Conservation (phyloP, 2,888 invertebrate species). For the Protodeltote pygarga region DNA sequence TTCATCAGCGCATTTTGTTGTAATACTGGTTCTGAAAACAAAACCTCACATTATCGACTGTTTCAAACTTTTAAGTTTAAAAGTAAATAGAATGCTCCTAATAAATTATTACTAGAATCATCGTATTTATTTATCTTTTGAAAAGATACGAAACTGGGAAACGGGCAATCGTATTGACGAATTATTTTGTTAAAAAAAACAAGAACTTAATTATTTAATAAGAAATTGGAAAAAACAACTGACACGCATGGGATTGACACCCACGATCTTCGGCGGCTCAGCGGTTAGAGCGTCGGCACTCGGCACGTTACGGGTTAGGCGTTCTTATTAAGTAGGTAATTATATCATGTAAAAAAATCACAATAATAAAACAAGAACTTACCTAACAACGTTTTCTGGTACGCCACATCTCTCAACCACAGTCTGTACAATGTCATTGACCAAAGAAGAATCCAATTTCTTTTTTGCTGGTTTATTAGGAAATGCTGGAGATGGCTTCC, state of each 20-base stretch:
- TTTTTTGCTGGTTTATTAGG: slow-evolving; percentile 72
- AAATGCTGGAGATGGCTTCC: slow-evolving; percentile 86
- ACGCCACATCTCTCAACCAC: slow-evolving; percentile 73
- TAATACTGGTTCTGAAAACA: slow-evolving; percentile 81
- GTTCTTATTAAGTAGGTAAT: too few relatives aligned
- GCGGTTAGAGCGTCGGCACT: too few relatives aligned
- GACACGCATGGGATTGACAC: too few relatives aligned
- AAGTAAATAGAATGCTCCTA: too few relatives aligned
- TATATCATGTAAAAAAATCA: neutral
- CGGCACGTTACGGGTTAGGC: too few relatives aligned
- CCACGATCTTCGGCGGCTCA: too few relatives aligned
- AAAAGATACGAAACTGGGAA: too few relatives aligned
- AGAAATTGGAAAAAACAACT: too few relatives aligned
- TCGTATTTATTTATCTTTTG: too few relatives aligned
- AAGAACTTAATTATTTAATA: neutral
- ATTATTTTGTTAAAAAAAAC: neutral
- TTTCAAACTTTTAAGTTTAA: neutral
- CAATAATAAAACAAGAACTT: neutral
- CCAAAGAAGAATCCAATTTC: slow-evolving; percentile 75
- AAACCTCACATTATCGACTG: neutral
- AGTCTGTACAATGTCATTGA: slow-evolving; percentile 84
- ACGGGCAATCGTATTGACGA: too few relatives aligned
- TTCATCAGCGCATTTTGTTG: slow-evolving; percentile 88
- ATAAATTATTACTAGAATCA: too few relatives aligned
- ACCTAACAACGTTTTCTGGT: slow-evolving; percentile 67